Percentiles rank a stretch among this genome's conserved stretches.
These are phyloP conservation scores for Trissolcus basalis DNA, from an alignment of 1,140 invertebrate genomes.

Conservation along the genomic window DNA sequence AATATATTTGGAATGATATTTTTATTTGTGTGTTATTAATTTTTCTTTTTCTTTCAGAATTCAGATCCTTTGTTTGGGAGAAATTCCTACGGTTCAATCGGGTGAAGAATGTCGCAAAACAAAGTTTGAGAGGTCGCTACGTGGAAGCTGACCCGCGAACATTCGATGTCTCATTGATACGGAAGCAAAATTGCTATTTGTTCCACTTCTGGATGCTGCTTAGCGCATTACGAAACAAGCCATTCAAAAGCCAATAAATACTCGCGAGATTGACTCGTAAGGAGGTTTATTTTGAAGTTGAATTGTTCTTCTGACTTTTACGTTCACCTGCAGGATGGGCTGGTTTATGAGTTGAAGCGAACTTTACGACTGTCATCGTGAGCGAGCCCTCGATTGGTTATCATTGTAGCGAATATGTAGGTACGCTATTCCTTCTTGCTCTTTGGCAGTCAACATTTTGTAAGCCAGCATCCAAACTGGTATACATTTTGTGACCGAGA, in stretches of 20 bases:
- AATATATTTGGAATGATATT: too few species aligned
- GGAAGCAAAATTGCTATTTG: constrained; percentile 33
- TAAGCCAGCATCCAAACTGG: too few species aligned
- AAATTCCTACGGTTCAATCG: too few species aligned
- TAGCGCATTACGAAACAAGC: constrained; percentile 20
- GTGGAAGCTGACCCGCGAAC: constrained; percentile 21
- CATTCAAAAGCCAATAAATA: constrained; percentile 18
- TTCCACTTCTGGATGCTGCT: constrained; percentile 24
- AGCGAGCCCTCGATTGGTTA: constrained; percentile 2
- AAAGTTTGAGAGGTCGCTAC: too few species aligned
- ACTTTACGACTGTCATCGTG: constrained; percentile 22
- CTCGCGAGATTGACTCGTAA: constrained; percentile 33
- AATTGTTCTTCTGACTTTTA: constrained; percentile 26
- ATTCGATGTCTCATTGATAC: constrained; percentile 13
- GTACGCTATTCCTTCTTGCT: too few species aligned
- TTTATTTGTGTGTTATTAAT: too few species aligned
- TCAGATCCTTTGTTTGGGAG: too few species aligned
- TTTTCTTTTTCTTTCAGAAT: too few species aligned
- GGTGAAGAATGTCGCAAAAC: too few species aligned
- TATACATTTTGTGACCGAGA: too few species aligned
- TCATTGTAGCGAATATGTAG: constrained; percentile 15
- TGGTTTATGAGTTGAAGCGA: constrained; percentile 19
- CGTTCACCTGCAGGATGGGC: constrained; percentile 11
- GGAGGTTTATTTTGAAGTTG: constrained; percentile 29
- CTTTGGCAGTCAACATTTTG: too few species aligned